A percentile compares a stretch with the other conserved stretches of the same genome.
These are phyloP conservation scores for Phlogophora meticulosa DNA, from an alignment of 2,888 invertebrate species.

Conservation along the genomic window DNA sequence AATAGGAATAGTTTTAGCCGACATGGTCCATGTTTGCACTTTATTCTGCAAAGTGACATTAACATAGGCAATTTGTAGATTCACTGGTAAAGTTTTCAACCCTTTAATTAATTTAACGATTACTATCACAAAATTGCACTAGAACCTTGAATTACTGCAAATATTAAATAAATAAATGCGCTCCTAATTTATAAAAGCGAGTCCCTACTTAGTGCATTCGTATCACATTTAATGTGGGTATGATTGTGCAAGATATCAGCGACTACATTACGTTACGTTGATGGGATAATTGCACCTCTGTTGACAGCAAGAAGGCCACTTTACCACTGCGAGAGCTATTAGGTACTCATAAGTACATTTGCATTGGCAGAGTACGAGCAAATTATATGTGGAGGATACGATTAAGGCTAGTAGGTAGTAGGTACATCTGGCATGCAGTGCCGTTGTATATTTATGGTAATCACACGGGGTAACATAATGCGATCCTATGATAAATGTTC, in stretches of 20 bases:
- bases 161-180: conserved; percentile 28
- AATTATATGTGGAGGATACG: conserved; percentile 52
- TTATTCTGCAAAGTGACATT: conserved; percentile 27
- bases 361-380: conserved; percentile 38
- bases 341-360: conserved; percentile 56
- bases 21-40: conserved; percentile 23
- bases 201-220: conserved; percentile 34
- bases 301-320: conserved; percentile 70
- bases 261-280: conserved; percentile 72
- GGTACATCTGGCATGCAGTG: conserved; percentile 42
- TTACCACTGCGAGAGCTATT: conserved; percentile 47
- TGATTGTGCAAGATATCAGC: conserved; percentile 76
- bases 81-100: conserved; percentile 1
- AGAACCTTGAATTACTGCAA: conserved; percentile 2
- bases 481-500: conserved; percentile 54
- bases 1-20: conserved; percentile 26
- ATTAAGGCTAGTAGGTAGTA: conserved; percentile 45
- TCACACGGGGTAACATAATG: conserved; percentile 50
- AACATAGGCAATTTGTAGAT: conserved; percentile 14
- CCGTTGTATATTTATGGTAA: conserved; percentile 57
- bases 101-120: conserved; percentile 37
- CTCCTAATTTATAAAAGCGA: conserved; percentile 35
- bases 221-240: conserved; percentile 70
- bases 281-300: conserved; percentile 78
- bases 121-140: conserved; percentile 23